Evolutionary conservation across 2,888 invertebrate species (phyloP).

Genomic region (Acholoe squamosa): DNA sequence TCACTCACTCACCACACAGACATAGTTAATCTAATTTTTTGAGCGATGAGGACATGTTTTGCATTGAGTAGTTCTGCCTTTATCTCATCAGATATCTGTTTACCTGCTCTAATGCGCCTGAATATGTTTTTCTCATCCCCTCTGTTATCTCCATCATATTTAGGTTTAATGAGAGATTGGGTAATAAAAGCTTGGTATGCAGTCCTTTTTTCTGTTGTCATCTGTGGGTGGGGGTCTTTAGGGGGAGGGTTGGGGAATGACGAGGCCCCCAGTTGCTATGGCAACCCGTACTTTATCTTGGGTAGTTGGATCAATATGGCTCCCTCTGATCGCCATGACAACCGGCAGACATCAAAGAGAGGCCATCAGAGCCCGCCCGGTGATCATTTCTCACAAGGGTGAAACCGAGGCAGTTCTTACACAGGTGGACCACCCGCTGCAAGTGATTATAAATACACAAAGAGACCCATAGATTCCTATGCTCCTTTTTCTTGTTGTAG

Average conservation of each 20-base stretch:
- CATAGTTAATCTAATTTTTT: neutral
- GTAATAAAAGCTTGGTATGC: neutral
- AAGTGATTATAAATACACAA: neutral
- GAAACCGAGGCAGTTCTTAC: neutral
- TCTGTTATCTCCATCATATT: neutral
- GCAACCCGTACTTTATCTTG: slow-evolving; percentile 50
- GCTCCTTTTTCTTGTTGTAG: neutral
- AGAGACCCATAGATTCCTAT: neutral
- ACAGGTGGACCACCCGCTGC: neutral
- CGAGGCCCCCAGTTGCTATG: neutral
- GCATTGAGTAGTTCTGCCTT: neutral
- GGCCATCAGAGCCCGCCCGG: slow-evolving; percentile 12
- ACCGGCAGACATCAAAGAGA: slow-evolving; percentile 45
- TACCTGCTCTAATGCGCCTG: neutral
- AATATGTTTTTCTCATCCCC: neutral
- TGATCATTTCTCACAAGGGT: slow-evolving; percentile 19
- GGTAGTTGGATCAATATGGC: neutral
- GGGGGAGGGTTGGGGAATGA: neutral
- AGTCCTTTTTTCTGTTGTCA: slow-evolving; percentile 1
- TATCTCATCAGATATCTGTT: neutral
- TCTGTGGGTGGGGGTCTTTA: neutral
- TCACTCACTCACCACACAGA: too few species aligned
- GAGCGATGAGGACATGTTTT: neutral
- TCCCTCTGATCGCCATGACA: slow-evolving; percentile 55
- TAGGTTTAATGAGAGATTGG: neutral